Conservation (phyloP, 2,797 vertebrate genomes). For the Muraenolepis orangiensis region DNA sequence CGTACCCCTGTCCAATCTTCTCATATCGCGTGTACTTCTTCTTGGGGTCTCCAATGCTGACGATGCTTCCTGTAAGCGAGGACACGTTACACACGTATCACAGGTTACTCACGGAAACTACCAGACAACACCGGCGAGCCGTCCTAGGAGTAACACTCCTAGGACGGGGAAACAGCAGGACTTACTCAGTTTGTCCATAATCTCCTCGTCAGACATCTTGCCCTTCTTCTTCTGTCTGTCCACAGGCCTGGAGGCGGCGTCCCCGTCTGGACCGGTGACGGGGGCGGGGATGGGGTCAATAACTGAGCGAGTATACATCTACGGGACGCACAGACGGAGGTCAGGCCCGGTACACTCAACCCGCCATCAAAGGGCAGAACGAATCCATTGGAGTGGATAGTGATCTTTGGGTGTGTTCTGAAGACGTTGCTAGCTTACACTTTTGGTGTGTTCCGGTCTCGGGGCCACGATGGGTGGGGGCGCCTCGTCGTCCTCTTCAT, state of each 20-base stretch:
- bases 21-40: slow-evolving; percentile 99
- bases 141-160: not conserved
- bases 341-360: not conserved
- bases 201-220: slow-evolving; percentile 97
- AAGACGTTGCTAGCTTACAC: slow-evolving; percentile 76
- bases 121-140: not conserved
- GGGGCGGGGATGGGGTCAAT: slow-evolving; percentile 93
- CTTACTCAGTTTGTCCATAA: slow-evolving; percentile 97
- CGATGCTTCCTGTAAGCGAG: slow-evolving; percentile 84
- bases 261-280: slow-evolving; percentile 74
- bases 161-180: slow-evolving; percentile 4
- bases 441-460: slow-evolving; percentile 94
- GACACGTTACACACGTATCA: slow-evolving; percentile 1
- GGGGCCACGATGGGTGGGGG: slow-evolving; percentile 92
- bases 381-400: not conserved
- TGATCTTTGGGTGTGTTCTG: not conserved
- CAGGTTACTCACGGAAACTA: not conserved
- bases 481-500: slow-evolving; percentile 88
- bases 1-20: slow-evolving; percentile 98
- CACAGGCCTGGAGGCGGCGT: slow-evolving; percentile 77
- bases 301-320: slow-evolving; percentile 95
- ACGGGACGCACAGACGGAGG: slow-evolving; percentile 24
- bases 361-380: not conserved
- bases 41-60: slow-evolving; percentile 98
- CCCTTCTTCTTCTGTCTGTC: slow-evolving; percentile 94